Base-by-base conservation (phyloP, 2,113 vertebrate species). In the Probosciger aterrimus region DNA sequence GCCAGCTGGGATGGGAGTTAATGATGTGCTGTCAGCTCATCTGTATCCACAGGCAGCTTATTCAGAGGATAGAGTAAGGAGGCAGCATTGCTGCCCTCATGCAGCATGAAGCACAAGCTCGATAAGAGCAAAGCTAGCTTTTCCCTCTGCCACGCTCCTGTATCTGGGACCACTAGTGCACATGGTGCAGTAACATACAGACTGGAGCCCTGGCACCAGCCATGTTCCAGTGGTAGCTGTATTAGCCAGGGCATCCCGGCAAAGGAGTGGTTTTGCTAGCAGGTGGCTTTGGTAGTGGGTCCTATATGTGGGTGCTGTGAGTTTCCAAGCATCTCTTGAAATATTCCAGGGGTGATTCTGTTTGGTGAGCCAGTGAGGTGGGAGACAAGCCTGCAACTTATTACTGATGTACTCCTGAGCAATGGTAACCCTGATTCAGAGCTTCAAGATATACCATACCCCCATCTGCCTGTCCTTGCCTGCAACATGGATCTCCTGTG, bases 401-500 rank as follows among this genome's bases (percentile, higher is more conserved):
- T 99, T 74, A 90, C 97, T 24, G 99, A 99, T 17, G 97, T 99
- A 3, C 99, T 99, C 14, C 95, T 99, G 90, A 99, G 99, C 84
- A 98, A 98, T 1, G 99, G 99, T 68, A 98, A 97, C 77, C 98
- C 98, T 18, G 98, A 97, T 55, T 96, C 95, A 14, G 50, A 96
- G 57, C 97, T 98, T 92, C 96, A 75, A 4, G 92, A 95, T 1
- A 90, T 75, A 5, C 98, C 98, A 7, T 99, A 99, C 78, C 99
- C 99, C 60, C 99, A 99, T 59, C 98, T 99, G 41, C 99, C 99
- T 0, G 69, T 99, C 60, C 96, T 99, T 57, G 99, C 99, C 84
- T 99, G 99, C 95, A 99, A 99, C 97, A 99, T 99, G 99, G 99
- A 99, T 95, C 98, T 99, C 69, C 97, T 99, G 82, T 99, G 99